phyloP scores from a whole-genome alignment of 1,140 invertebrate genomes.

The Papilio polytes region DNA sequence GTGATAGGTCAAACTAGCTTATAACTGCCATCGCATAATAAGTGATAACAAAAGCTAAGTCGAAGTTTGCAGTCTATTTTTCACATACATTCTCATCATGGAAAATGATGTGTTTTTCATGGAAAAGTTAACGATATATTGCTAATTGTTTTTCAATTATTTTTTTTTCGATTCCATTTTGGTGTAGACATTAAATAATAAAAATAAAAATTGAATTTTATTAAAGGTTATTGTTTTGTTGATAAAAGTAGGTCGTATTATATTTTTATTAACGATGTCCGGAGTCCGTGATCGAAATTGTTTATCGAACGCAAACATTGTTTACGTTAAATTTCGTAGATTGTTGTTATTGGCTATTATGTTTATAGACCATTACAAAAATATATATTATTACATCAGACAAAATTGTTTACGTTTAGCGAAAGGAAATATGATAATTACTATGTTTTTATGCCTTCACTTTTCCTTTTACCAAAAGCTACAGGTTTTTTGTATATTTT shows the following conservation, averaged over 20 bases:
- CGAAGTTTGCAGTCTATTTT: too few relatives aligned
- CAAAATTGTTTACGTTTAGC: not conserved
- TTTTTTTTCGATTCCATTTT: too few relatives aligned
- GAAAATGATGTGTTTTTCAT: too few relatives aligned
- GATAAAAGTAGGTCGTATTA: not conserved
- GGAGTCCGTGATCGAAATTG: not conserved
- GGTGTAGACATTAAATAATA: too few relatives aligned
- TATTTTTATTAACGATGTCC: not conserved
- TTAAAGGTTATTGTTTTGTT: not conserved
- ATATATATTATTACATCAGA: not conserved
- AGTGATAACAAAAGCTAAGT: not conserved
- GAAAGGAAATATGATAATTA: not conserved
- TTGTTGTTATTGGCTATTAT: not conserved
- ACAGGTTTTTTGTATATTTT: not conserved
- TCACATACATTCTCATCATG: too few relatives aligned
- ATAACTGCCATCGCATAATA: not conserved
- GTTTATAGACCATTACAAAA: not conserved
- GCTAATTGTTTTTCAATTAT: too few relatives aligned
- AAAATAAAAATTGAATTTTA: not conserved
- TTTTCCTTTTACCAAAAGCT: not conserved
- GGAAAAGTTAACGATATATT: too few relatives aligned
- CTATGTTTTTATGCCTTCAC: not conserved
- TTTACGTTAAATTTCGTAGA: not conserved
- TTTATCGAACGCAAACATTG: not conserved
- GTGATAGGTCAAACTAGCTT: constrained; percentile 14